Evolutionary conservation across 2,113 vertebrate genomes (phyloP).

Genomic region (Festucalex cinctus): DNA sequence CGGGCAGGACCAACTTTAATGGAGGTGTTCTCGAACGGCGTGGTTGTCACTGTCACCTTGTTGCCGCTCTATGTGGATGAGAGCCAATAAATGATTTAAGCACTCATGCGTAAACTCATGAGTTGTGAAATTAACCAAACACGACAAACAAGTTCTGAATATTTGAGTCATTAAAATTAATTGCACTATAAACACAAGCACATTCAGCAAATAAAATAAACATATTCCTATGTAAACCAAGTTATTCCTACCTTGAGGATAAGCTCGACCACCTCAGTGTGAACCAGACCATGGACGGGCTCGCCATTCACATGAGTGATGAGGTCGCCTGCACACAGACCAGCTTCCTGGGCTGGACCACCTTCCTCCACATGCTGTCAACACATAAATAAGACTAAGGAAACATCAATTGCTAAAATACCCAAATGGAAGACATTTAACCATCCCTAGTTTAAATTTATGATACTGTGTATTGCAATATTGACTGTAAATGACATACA

Average conservation of each 20-base stretch:
- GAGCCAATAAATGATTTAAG: neutral
- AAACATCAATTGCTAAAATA: neutral
- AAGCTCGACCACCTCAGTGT: slow-evolving; percentile 92
- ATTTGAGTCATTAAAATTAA: neutral
- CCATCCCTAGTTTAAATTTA: too few relatives aligned
- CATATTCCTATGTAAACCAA: neutral
- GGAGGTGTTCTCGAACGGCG: slow-evolving; percentile 92
- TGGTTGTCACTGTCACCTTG: slow-evolving; percentile 90
- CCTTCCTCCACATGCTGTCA: slow-evolving; percentile 89
- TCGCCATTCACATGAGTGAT: slow-evolving; percentile 98
- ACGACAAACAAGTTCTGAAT: neutral
- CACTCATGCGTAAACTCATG: neutral
- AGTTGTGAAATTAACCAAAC: neutral
- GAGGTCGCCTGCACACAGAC: slow-evolving; percentile 89
- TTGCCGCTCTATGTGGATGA: slow-evolving; percentile 80
- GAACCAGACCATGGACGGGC: slow-evolving; percentile 89
- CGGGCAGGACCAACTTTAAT: slow-evolving; percentile 88
- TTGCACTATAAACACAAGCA: neutral
- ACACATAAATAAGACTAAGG: neutral
- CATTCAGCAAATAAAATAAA: neutral
- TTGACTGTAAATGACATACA: neutral
- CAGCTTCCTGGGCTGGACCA: slow-evolving; percentile 87
- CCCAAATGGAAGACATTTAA: neutral
- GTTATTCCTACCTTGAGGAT: slow-evolving; percentile 82
- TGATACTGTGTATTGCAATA: too few relatives aligned